Conservation (phyloP, 2,888 invertebrate genomes). For the Synergus laeviventris region DNA sequence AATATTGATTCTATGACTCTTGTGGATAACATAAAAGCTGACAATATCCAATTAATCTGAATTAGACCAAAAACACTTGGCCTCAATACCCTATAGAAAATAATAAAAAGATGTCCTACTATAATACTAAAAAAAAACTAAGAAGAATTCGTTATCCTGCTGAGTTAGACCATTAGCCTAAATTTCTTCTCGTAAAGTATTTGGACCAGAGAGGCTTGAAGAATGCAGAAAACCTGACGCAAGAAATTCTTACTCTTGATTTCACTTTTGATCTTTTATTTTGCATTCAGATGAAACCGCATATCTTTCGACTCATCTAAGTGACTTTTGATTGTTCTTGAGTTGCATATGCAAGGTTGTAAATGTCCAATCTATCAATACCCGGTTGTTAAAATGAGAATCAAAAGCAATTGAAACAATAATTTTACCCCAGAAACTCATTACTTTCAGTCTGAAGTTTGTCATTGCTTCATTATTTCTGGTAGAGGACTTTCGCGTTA, state of each 20-base stretch:
- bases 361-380: neutral
- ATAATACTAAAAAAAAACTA: neutral
- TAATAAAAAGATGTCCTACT: neutral
- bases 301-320: neutral
- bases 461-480: neutral
- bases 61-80: neutral
- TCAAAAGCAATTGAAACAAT: neutral
- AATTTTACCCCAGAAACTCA: constrained; percentile 1
- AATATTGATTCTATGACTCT: neutral
- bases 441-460: neutral
- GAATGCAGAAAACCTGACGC: neutral
- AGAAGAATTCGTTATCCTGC: neutral
- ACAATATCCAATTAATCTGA: neutral
- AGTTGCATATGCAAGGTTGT: neutral
- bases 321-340: neutral
- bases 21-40: neutral
- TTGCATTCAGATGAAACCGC: neutral
- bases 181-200: constrained; percentile 16
- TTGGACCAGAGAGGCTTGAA: neutral
- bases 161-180: constrained; percentile 2
- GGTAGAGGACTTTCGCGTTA: neutral
- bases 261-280: neutral
- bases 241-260: neutral
- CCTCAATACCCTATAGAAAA: neutral
- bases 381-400: too few species aligned